These are phyloP conservation scores for Drosophila austrosaltans DNA, from an alignment of 2,888 invertebrate genomes.

Conservation along the genomic window DNA sequence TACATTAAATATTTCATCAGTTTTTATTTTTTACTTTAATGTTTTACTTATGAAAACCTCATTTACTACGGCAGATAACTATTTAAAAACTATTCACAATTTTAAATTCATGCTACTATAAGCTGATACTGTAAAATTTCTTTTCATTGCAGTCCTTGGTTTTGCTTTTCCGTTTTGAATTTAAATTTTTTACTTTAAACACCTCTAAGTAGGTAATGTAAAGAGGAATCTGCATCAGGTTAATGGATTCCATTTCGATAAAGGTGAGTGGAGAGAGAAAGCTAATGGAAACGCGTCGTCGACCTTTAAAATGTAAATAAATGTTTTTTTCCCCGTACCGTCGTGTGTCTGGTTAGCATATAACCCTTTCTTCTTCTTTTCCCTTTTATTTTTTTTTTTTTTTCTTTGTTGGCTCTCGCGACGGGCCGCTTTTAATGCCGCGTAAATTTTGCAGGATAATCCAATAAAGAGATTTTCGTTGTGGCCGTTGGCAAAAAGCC, in stretches of 20 bases:
- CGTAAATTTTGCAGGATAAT: conserved; percentile 78
- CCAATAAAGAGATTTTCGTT: conserved; percentile 77
- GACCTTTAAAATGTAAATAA: conserved; percentile 76
- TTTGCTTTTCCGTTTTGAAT: conserved; percentile 31
- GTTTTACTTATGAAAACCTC: too few species aligned
- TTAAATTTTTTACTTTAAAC: conserved; percentile 60
- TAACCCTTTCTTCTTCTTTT: conserved; percentile 56
- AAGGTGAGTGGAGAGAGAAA: conserved; percentile 26
- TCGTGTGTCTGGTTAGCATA: conserved; percentile 56
- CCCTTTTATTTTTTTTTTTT: neutral
- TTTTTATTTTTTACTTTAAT: too few species aligned
- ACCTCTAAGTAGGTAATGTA: conserved; percentile 65
- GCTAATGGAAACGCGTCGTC: conserved; percentile 68
- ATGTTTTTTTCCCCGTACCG: conserved; percentile 45
- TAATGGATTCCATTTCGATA: conserved; percentile 67
- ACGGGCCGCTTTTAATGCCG: conserved; percentile 72
- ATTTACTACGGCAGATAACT: too few species aligned
- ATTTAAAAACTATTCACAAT: too few species aligned
- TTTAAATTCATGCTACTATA: too few species aligned
- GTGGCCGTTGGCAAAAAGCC: conserved; percentile 59
- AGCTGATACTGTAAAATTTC: neutral
- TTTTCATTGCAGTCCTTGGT: neutral
- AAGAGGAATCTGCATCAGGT: conserved; percentile 67
- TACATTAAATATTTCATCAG: too few species aligned
- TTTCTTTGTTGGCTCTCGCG: conserved; percentile 24